Percentiles rank a stretch among this genome's conserved stretches.
Evolutionary conservation across 2,797 vertebrate genomes (phyloP).

Genomic region (Falco rusticolus): DNA sequence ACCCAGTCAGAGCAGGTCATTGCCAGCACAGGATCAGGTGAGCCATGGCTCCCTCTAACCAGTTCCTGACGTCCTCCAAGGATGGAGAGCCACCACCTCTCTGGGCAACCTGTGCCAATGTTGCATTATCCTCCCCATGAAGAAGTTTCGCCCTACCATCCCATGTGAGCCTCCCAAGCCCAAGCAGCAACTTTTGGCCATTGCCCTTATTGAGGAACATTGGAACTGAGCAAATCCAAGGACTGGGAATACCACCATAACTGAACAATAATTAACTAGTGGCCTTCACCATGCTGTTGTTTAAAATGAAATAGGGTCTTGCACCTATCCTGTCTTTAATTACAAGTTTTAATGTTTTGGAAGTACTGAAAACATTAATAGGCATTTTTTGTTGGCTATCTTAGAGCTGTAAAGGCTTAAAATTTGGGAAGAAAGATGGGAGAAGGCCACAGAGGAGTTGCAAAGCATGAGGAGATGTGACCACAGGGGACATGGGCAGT

Average conservation of each 20-base stretch:
- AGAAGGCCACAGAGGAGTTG: background rate
- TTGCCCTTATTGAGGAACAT: fast-evolving
- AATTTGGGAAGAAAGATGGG: background rate
- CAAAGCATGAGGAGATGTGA: background rate
- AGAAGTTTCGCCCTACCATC: background rate
- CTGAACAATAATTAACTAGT: fast-evolving
- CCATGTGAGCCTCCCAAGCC: background rate
- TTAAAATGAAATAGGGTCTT: background rate
- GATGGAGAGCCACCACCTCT: background rate
- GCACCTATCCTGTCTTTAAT: background rate
- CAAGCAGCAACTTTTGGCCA: background rate
- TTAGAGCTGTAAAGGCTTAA: background rate
- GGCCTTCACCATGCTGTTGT: fast-evolving
- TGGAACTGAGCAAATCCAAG: background rate
- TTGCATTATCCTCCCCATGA: fast-evolving
- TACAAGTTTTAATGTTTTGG: fast-evolving
- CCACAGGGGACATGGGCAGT: fast-evolving
- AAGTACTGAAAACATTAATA: too few species aligned
- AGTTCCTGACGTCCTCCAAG: background rate
- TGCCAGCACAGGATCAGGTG: background rate
- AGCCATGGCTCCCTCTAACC: too few species aligned
- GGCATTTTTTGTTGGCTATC: background rate
- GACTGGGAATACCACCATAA: background rate
- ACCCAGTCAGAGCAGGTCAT: background rate
- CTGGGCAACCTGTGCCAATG: background rate